A percentile compares a stretch with the other conserved stretches of the same genome.
These are phyloP conservation scores for Ondatra zibethicus DNA, from an alignment of 2,113 vertebrate genomes.

Conservation along the genomic window DNA sequence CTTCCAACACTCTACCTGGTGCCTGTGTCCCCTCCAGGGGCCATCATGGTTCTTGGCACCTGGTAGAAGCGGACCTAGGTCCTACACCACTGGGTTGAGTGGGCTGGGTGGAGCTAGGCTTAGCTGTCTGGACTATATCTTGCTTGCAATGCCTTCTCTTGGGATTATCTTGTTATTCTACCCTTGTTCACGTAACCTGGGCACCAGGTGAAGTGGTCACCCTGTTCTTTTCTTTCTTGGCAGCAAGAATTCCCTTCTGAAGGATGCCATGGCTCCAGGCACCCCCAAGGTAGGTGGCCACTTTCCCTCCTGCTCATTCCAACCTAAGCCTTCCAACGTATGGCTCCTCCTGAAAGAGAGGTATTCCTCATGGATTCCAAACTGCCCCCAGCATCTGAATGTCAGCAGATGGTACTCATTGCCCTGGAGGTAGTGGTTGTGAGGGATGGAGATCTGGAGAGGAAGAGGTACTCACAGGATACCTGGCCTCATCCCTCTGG, in stretches of 20 bases:
- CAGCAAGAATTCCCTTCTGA: conserved; percentile 96
- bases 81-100: background rate
- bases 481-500: background rate
- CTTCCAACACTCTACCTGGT: background rate
- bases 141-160: conserved; percentile 62
- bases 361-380: background rate
- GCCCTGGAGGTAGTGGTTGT: conserved; percentile 37
- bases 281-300: conserved; percentile 96
- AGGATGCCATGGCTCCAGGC: conserved; percentile 94
- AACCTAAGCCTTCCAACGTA: background rate
- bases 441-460: background rate
- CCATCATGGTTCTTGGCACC: background rate
- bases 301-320: conserved; percentile 41
- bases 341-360: conserved; percentile 5
- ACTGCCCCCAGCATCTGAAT: background rate
- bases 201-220: conserved; percentile 73
- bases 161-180: conserved; percentile 23
- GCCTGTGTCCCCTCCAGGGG: background rate
- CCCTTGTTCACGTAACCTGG: background rate
- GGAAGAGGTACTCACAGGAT: background rate
- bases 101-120: background rate
- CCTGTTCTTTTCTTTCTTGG: conserved; percentile 84
- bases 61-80: background rate
- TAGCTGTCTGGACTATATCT: background rate
- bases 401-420: background rate